A percentile compares a stretch with the other conserved stretches of the same genome.
Conservation (phyloP, 2,797 vertebrate species). For the Arrhamphus sclerolepis region DNA sequence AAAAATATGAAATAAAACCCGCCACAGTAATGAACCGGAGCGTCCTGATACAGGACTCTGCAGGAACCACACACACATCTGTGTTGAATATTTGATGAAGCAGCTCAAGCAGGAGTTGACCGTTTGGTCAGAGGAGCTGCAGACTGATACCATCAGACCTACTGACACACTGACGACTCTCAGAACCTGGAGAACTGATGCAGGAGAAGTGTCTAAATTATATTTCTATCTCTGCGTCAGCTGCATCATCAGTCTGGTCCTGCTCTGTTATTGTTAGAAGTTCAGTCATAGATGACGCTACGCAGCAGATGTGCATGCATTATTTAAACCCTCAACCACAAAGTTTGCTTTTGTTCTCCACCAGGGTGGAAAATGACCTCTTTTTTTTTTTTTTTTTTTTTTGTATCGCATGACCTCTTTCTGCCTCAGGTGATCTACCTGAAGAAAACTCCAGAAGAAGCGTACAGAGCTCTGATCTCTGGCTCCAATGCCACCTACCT, state of each 20-base stretch:
- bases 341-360: background rate
- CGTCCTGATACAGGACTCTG: too few species aligned
- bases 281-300: too few species aligned
- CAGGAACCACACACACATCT: conserved; percentile 4
- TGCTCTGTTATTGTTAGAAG: too few species aligned
- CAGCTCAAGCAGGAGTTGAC: conserved; percentile 69
- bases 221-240: too few species aligned
- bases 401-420: background rate
- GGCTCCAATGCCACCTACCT: conserved; percentile 92
- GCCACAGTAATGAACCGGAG: too few species aligned
- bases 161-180: conserved; percentile 3
- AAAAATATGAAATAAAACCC: too few species aligned
- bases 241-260: too few species aligned
- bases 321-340: background rate
- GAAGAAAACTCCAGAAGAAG: conserved; percentile 96
- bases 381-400: too few species aligned
- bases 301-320: too few species aligned
- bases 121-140: conserved; percentile 22
- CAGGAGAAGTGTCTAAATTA: too few species aligned
- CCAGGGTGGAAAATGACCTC: background rate
- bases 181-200: too few species aligned
- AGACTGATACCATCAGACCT: background rate
- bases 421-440: conserved; percentile 90
- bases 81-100: conserved; percentile 83
- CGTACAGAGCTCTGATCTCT: conserved; percentile 88